Percentiles rank a stretch among this genome's conserved stretches.
phyloP scores from a whole-genome alignment of 1,140 invertebrate genomes.

The Ceratosolen fusciceps region DNA sequence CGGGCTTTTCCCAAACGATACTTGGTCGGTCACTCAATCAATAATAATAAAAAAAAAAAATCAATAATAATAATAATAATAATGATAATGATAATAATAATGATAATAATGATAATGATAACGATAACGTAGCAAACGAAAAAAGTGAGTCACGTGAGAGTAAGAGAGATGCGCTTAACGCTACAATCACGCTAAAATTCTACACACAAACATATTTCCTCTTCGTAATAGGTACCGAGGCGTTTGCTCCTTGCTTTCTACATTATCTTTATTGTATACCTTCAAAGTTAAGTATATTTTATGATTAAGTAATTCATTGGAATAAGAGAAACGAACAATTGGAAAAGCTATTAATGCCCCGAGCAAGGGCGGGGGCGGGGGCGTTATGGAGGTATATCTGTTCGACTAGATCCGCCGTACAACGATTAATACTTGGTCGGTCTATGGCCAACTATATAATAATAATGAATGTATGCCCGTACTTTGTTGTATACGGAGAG shows the following conservation, averaged over 20 bases:
- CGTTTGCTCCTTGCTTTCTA: too few species aligned
- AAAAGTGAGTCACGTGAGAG: not conserved
- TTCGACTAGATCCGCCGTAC: slow-evolving; percentile 69
- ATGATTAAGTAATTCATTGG: slow-evolving; percentile 64
- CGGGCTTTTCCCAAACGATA: too few species aligned
- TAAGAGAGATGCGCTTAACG: not conserved
- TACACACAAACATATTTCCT: slow-evolving; percentile 4
- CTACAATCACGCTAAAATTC: not conserved
- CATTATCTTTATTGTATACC: not conserved
- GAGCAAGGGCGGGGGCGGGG: slow-evolving; percentile 46
- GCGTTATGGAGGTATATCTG: slow-evolving; percentile 64
- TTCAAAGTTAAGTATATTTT: slow-evolving; percentile 63
- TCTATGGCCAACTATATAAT: slow-evolving; percentile 51
- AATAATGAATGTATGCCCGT: slow-evolving; percentile 7
- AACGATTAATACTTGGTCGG: slow-evolving; percentile 61
- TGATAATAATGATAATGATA: too few species aligned
- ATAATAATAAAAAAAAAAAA: too few species aligned
- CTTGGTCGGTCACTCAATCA: too few species aligned
- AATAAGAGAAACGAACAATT: slow-evolving; percentile 21
- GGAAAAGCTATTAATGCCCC: slow-evolving; percentile 27
- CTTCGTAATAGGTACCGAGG: slow-evolving; percentile 65
- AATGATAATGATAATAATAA: too few species aligned
- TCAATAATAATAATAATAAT: too few species aligned
- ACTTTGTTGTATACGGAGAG: slow-evolving; percentile 18
- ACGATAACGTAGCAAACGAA: too few species aligned